These are phyloP conservation scores for Volucella inanis DNA, from an alignment of 2,888 invertebrate species.

Conservation along the genomic window DNA sequence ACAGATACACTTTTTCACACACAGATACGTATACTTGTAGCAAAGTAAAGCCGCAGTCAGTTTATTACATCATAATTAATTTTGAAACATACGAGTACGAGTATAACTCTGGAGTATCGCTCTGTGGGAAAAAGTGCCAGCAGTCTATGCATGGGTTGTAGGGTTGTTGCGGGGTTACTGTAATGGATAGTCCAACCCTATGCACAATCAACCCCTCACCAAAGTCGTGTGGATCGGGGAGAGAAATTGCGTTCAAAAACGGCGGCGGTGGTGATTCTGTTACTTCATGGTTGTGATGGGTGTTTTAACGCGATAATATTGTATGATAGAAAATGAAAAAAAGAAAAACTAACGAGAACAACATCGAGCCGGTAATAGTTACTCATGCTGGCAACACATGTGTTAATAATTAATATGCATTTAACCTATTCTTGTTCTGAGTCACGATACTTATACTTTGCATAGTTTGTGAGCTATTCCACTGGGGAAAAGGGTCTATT, in stretches of 20 bases:
- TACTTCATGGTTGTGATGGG: conserved; percentile 65
- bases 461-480: conserved; percentile 25
- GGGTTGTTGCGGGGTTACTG: conserved; percentile 7
- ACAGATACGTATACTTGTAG: not conserved
- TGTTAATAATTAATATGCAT: conserved; percentile 72
- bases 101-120: conserved; percentile 42
- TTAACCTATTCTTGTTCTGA: conserved; percentile 64
- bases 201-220: not conserved
- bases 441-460: conserved; percentile 49
- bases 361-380: conserved; percentile 39
- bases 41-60: conserved; percentile 45
- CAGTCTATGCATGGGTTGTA: conserved; percentile 42
- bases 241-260: conserved; percentile 59
- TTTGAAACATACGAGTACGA: conserved; percentile 59
- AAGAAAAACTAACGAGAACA: conserved; percentile 16
- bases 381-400: conserved; percentile 58
- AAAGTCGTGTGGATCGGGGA: conserved; percentile 3
- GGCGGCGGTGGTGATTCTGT: conserved; percentile 43
- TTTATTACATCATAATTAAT: conserved; percentile 74
- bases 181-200: conserved; percentile 27
- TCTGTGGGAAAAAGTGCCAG: conserved; percentile 69
- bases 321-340: conserved; percentile 61
- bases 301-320: conserved; percentile 73
- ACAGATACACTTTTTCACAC: conserved; percentile 12
- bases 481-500: not conserved